These are phyloP conservation scores for Glaucomys volans DNA, from an alignment of 2,113 vertebrate species.

Conservation along the genomic window DNA sequence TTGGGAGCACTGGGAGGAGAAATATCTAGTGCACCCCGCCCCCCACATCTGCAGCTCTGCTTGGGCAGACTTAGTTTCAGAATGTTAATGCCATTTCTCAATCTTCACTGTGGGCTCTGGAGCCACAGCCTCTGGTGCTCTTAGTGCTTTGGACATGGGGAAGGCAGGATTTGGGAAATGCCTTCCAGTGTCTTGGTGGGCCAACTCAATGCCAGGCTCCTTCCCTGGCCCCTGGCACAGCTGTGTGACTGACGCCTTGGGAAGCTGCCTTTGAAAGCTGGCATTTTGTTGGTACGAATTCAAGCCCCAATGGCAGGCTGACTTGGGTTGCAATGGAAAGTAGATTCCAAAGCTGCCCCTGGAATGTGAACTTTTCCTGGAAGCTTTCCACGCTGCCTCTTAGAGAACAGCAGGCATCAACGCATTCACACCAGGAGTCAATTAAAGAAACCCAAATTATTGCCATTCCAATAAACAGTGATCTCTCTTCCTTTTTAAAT, in stretches of 20 bases:
- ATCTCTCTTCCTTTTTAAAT: conserved; percentile 83
- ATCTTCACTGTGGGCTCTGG: not conserved
- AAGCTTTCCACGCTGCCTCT: conserved; percentile 81
- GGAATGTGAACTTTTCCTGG: conserved; percentile 79
- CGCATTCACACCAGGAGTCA: conserved; percentile 84
- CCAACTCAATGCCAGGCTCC: conserved; percentile 42
- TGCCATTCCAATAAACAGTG: conserved; percentile 87
- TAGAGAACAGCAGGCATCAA: conserved; percentile 82
- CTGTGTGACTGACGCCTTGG: fast-evolving
- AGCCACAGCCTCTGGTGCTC: not conserved
- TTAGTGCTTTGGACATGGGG: not conserved
- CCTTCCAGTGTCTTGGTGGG: not conserved
- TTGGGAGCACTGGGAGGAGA: not conserved
- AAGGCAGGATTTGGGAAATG: not conserved
- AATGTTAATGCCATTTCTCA: not conserved
- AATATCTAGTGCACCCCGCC: not conserved
- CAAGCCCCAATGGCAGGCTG: not conserved
- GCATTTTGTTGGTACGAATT: conserved; percentile 26
- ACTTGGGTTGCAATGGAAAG: conserved; percentile 67
- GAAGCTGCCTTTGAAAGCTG: conserved; percentile 59
- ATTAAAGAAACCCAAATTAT: conserved; percentile 87
- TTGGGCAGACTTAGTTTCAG: not conserved
- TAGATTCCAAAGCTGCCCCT: conserved; percentile 74
- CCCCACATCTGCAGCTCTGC: not conserved
- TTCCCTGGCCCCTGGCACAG: conserved; percentile 24